Evolutionary conservation across 2,113 vertebrate species (phyloP).

Genomic region (Mustela lutreola): DNA sequence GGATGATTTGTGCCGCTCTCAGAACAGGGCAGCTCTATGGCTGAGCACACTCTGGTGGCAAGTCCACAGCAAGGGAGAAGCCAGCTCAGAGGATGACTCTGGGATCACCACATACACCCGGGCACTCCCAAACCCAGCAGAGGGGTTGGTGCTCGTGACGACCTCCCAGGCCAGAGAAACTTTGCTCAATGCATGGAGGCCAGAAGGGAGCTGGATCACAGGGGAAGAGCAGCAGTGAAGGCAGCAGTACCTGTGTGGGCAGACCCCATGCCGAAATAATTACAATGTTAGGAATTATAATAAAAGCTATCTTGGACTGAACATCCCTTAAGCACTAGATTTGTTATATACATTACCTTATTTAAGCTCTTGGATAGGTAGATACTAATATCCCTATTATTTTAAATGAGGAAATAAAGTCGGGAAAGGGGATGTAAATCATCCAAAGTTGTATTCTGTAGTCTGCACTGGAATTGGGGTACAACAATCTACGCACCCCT

Average conservation of each 20-base stretch:
- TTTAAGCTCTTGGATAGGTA: background rate
- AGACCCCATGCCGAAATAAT: background rate
- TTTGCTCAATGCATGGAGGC: background rate
- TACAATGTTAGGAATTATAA: background rate
- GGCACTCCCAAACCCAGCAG: background rate
- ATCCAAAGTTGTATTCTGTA: background rate
- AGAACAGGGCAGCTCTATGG: background rate
- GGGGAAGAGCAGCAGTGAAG: background rate
- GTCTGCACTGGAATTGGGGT: background rate
- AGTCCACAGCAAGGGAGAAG: background rate
- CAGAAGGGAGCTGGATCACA: background rate
- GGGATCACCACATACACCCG: rapidly evolving
- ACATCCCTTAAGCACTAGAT: background rate
- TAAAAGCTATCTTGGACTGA: background rate
- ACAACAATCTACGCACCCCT: background rate
- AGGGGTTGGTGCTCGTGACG: background rate
- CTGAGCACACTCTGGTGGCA: background rate
- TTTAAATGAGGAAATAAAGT: slow-evolving; percentile 33
- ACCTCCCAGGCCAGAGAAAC: background rate
- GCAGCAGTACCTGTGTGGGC: background rate
- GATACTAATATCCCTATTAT: background rate
- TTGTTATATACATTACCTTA: background rate
- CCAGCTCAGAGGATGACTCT: too few relatives aligned
- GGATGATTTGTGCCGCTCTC: background rate
- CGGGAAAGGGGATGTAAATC: background rate